Evolutionary conservation across 2,113 vertebrate genomes (phyloP).

Genomic region (Poecilia latipinna): DNA sequence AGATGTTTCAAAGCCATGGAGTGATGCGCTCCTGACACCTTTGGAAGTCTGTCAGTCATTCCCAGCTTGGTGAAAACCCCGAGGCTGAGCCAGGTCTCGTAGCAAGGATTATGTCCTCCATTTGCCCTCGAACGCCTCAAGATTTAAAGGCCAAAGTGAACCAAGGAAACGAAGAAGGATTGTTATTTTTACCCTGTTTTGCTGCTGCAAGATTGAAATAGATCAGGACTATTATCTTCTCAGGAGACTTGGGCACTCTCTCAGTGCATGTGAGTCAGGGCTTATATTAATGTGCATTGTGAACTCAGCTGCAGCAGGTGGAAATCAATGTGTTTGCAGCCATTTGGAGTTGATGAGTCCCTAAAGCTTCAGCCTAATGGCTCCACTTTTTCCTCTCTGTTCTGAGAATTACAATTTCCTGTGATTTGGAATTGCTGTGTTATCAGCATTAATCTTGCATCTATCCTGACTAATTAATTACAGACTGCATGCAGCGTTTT

Average conservation of each 20-base stretch:
- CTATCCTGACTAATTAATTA: slow-evolving; percentile 58
- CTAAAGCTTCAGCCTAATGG: slow-evolving; percentile 57
- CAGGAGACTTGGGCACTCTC: background rate
- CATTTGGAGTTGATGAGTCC: slow-evolving; percentile 50
- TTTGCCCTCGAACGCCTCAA: background rate
- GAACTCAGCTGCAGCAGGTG: slow-evolving; percentile 64
- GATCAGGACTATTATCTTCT: background rate
- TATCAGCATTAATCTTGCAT: slow-evolving; percentile 41
- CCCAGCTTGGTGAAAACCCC: background rate
- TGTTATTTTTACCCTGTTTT: background rate
- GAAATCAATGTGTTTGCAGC: slow-evolving; percentile 56
- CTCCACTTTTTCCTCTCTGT: slow-evolving; percentile 46
- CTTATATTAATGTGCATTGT: slow-evolving; percentile 26
- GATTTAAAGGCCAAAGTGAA: background rate
- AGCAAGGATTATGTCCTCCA: background rate
- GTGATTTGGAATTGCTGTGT: slow-evolving; percentile 59
- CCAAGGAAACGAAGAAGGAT: background rate
- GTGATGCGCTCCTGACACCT: too few relatives aligned
- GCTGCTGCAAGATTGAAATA: background rate
- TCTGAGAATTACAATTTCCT: slow-evolving; percentile 65
- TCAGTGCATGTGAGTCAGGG: slow-evolving; percentile 13
- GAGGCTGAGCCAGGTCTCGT: too few relatives aligned
- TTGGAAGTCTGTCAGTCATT: background rate
- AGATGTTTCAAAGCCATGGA: background rate
- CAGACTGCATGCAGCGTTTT: background rate